These are phyloP conservation scores for Andinoacara biseriatus DNA, from an alignment of 2,113 vertebrate genomes.

Conservation along the genomic window DNA sequence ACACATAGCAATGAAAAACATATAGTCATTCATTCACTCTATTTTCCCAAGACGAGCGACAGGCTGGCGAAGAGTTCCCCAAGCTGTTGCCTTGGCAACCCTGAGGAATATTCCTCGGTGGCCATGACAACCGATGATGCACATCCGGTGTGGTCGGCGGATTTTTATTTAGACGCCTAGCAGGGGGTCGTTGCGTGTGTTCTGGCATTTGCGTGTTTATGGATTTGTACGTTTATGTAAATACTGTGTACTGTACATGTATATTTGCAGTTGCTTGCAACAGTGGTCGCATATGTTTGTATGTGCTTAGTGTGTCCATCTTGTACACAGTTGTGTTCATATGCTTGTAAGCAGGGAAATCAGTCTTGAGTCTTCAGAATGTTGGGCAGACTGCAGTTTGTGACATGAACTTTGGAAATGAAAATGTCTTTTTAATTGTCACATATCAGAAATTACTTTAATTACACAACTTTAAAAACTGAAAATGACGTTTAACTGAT, in stretches of 20 bases:
- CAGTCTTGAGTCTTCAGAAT: neutral
- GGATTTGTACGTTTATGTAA: conserved; percentile 14
- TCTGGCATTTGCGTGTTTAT: conserved; percentile 47
- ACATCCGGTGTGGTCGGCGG: conserved; percentile 72
- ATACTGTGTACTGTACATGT: neutral
- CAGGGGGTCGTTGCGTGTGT: conserved; percentile 46
- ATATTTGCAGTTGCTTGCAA: neutral
- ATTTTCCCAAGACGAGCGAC: conserved; percentile 56
- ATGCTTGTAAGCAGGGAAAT: neutral
- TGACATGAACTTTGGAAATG: neutral
- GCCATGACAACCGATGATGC: conserved; percentile 82
- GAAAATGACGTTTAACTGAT: neutral
- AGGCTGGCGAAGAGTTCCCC: conserved; percentile 72
- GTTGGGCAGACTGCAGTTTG: neutral
- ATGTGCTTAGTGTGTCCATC: neutral
- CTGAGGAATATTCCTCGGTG: conserved; percentile 74
- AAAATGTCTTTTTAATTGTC: neutral
- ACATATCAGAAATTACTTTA: neutral
- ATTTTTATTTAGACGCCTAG: conserved; percentile 76
- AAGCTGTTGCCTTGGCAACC: conserved; percentile 83
- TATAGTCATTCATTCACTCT: conserved; percentile 41
- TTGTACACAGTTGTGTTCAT: neutral
- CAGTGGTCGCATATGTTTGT: neutral
- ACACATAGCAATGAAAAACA: conserved; percentile 7
- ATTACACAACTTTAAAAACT: neutral